A percentile compares a stretch with the other conserved stretches of the same genome.
Evolutionary conservation across 2,888 invertebrate genomes (phyloP).

Genomic region (Limnephilus rhombicus): DNA sequence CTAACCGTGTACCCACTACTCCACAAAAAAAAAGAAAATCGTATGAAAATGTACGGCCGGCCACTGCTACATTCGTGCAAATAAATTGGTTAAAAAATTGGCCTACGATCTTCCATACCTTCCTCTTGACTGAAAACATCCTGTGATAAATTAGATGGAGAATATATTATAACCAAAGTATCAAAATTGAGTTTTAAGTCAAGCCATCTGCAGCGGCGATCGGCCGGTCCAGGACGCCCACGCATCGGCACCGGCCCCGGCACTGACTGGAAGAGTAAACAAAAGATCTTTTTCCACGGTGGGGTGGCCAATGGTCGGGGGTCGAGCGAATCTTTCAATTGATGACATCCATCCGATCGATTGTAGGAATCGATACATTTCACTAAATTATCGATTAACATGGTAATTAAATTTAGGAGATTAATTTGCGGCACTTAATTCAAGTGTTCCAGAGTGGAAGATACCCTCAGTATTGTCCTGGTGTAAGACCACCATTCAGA

Average conservation of each 20-base stretch:
- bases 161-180: not conserved
- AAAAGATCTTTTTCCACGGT: not conserved
- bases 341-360: not conserved
- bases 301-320: not conserved
- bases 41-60: not conserved
- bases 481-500: too few relatives aligned
- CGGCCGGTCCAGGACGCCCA: not conserved
- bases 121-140: not conserved
- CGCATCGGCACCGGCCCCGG: not conserved
- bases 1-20: too few relatives aligned
- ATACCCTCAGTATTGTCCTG: too few relatives aligned
- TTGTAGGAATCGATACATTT: not conserved
- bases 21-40: not conserved
- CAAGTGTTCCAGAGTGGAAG: too few relatives aligned
- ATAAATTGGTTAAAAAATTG: not conserved
- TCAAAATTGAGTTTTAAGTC: conserved; percentile 4
- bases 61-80: not conserved
- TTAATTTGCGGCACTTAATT: too few relatives aligned
- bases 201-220: not conserved
- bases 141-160: not conserved
- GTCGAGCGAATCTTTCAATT: not conserved
- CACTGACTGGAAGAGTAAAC: conserved; percentile 20
- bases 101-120: not conserved
- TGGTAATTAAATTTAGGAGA: too few relatives aligned
- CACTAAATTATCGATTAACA: too few relatives aligned